phyloP scores from a whole-genome alignment of 2,797 vertebrate genomes.

The Danio choprae region DNA sequence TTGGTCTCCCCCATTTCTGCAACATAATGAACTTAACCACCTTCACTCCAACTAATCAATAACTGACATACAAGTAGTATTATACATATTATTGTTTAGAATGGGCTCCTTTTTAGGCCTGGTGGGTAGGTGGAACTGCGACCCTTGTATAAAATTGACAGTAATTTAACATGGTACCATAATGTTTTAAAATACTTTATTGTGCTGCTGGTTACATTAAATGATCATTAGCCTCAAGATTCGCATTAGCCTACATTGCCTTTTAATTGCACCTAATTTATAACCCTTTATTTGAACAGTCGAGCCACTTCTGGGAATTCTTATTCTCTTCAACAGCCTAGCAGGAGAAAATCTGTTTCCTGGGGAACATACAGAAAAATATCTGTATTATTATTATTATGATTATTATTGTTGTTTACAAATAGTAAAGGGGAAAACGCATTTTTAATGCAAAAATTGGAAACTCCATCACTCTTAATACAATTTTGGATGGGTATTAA shows the following conservation, averaged over 20 bases:
- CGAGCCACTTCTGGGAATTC: too few relatives aligned
- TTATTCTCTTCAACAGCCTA: too few relatives aligned
- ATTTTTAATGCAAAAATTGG: too few relatives aligned
- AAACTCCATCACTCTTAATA: too few relatives aligned
- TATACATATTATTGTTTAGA: background rate
- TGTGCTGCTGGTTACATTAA: background rate
- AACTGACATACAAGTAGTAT: background rate
- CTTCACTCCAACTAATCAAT: background rate
- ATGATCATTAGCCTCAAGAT: background rate
- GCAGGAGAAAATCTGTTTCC: too few relatives aligned
- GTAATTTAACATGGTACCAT: background rate
- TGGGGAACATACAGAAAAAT: too few relatives aligned
- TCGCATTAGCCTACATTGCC: background rate
- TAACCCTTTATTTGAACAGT: too few relatives aligned
- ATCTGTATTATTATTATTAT: too few relatives aligned
- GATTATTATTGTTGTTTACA: too few relatives aligned
- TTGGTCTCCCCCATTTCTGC: background rate
- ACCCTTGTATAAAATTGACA: background rate
- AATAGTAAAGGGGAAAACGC: too few relatives aligned
- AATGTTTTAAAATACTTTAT: background rate
- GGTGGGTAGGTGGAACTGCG: background rate
- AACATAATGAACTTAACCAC: conserved; percentile 8
- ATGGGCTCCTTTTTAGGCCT: background rate
- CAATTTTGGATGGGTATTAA: background rate
- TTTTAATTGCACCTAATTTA: too few relatives aligned